Evolutionary conservation across 2,888 invertebrate genomes (phyloP).

Genomic region (Apamea crenata): DNA sequence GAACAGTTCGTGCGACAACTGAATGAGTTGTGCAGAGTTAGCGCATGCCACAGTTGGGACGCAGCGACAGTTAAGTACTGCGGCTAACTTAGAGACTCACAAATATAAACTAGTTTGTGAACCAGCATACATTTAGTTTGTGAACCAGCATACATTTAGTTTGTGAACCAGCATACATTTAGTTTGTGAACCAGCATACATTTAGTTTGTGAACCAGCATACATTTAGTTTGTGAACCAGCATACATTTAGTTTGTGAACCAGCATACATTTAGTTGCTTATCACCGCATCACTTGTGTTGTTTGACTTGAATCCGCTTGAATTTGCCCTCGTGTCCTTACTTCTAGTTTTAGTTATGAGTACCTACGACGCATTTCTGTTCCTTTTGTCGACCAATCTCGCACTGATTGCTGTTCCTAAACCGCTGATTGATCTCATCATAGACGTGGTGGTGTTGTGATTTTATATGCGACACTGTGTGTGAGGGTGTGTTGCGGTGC

Average conservation of each 20-base stretch:
- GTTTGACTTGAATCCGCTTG: neutral
- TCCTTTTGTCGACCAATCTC: neutral
- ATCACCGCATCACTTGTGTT: neutral
- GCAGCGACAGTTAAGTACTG: neutral
- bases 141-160: too few species aligned
- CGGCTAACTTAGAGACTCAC: conserved; percentile 1
- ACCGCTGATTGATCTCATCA: neutral
- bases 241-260: neutral
- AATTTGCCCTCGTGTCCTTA: neutral
- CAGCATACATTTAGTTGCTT: neutral
- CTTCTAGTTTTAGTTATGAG: neutral
- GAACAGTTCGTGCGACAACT: neutral
- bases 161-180: neutral
- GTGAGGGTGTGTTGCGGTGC: conserved; percentile 23
- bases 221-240: neutral
- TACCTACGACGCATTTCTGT: neutral
- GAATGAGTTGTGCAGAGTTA: conserved; percentile 1
- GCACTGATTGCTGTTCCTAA: neutral
- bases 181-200: too few species aligned
- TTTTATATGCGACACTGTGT: neutral
- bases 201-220: neutral
- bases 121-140: neutral
- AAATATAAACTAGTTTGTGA: neutral
- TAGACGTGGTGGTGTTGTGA: neutral
- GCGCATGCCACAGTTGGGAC: neutral